Evolutionary conservation across 2,113 vertebrate genomes (phyloP).

Genomic region (Centropus unirufus): DNA sequence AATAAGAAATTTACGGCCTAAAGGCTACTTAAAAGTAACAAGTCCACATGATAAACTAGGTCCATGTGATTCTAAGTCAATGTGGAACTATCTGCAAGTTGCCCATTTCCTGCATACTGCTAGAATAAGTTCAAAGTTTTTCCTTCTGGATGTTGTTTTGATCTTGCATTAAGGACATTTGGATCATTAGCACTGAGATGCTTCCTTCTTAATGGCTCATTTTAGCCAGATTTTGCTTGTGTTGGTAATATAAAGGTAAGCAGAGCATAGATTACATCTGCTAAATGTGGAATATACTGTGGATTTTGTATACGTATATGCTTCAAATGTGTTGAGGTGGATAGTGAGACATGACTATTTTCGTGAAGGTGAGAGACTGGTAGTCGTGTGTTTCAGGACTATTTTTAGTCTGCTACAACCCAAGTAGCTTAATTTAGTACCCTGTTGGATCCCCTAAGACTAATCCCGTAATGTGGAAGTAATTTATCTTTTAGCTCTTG

Average conservation of each 20-base stretch:
- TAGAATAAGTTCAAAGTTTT: background rate
- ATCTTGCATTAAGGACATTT: background rate
- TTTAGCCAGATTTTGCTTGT: background rate
- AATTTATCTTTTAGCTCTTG: background rate
- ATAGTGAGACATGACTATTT: accelerated
- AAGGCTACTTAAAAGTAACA: background rate
- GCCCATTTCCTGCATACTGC: no score
- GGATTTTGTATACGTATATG: background rate
- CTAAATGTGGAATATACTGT: background rate
- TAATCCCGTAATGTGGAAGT: background rate
- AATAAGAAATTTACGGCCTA: background rate
- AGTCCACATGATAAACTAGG: background rate
- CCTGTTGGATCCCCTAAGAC: background rate
- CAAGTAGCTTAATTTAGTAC: background rate
- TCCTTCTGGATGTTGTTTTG: background rate
- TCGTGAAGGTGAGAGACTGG: background rate
- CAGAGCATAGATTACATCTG: background rate
- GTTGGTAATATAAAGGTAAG: background rate
- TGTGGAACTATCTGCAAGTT: background rate
- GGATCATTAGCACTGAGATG: background rate
- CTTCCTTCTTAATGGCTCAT: background rate
- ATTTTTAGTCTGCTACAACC: background rate
- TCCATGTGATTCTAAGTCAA: background rate
- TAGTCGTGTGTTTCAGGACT: background rate
- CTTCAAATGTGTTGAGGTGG: background rate